Conservation (phyloP, 2,113 vertebrate species). For the Microtus montanus region DNA sequence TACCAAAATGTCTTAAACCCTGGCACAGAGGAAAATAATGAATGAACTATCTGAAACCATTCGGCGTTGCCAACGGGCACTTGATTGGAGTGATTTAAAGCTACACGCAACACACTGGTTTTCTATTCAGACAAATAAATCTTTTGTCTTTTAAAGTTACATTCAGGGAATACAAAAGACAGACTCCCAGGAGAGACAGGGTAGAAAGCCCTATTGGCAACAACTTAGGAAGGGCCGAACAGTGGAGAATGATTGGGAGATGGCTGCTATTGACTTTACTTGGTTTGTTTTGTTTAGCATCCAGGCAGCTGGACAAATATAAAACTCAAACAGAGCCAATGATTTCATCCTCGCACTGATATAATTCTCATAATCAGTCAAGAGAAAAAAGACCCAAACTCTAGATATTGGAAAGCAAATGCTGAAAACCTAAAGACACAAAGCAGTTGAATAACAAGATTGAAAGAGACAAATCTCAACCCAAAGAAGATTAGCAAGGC, state of each 20-base stretch:
- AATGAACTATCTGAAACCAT: constrained; percentile 19
- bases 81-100: neutral
- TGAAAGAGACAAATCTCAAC: neutral
- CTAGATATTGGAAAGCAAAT: neutral
- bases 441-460: neutral
- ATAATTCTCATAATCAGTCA: constrained; percentile 10
- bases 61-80: neutral
- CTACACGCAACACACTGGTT: neutral
- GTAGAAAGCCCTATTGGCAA: neutral
- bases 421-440: neutral
- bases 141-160: neutral
- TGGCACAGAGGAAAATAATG: constrained; percentile 1
- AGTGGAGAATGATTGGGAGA: neutral
- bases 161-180: neutral
- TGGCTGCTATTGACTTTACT: neutral
- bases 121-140: neutral
- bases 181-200: neutral
- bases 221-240: too few species aligned
- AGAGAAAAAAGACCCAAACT: constrained; percentile 9
- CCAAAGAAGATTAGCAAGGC: neutral
- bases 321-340: neutral
- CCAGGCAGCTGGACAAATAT: neutral
- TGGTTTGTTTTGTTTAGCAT: neutral
- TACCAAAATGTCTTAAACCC: neutral
- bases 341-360: neutral